Evolutionary conservation across 1,140 invertebrate species (phyloP).

Genomic region (Bombus difficillimus): DNA sequence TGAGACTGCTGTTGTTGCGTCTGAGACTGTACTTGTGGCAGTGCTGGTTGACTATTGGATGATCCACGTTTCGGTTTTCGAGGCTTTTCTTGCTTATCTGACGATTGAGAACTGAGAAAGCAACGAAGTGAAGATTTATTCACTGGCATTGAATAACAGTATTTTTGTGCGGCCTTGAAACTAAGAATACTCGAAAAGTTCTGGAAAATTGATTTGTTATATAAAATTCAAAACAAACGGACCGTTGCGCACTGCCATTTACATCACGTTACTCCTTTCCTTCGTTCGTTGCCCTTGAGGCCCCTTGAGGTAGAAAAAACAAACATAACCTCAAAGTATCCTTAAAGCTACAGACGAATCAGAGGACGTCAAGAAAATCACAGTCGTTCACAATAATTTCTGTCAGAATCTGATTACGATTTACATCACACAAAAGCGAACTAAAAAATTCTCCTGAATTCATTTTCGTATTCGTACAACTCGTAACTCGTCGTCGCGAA

Average conservation of each 20-base stretch:
- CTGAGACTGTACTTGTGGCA: constrained; percentile 59
- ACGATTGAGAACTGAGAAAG: constrained; percentile 79
- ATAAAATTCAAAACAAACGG: constrained; percentile 31
- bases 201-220: neutral
- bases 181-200: neutral
- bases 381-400: neutral
- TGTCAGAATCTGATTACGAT: neutral
- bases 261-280: constrained; percentile 62
- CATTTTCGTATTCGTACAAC: constrained; percentile 56
- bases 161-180: neutral
- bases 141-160: neutral
- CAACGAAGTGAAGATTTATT: neutral
- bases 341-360: constrained; percentile 11
- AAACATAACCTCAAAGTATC: constrained; percentile 72
- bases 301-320: constrained; percentile 58
- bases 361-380: neutral
- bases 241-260: constrained; percentile 35
- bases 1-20: constrained; percentile 42
- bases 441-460: neutral
- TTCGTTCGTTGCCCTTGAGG: constrained; percentile 63
- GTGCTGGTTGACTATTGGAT: constrained; percentile 69
- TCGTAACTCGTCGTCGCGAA: constrained; percentile 66
- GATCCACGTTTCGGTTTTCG: constrained; percentile 79
- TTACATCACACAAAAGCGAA: neutral
- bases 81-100: constrained; percentile 79